Evolutionary conservation across 2,888 invertebrate species (phyloP).

Genomic region (Dorcus parallelipipedus): DNA sequence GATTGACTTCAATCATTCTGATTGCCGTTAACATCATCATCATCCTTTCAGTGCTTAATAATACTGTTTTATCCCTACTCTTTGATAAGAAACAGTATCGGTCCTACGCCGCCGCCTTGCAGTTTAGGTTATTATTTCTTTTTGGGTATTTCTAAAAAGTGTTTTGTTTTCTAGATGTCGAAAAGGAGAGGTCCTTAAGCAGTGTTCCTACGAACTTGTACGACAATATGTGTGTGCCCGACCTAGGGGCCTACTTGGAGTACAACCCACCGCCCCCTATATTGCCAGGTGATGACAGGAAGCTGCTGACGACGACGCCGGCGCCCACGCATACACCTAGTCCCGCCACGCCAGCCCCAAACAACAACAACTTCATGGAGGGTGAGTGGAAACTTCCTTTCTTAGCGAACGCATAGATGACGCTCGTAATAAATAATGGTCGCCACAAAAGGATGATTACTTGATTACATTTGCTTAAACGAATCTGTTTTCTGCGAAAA

Average conservation of each 20-base stretch:
- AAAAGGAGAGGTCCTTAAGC: constrained; percentile 71
- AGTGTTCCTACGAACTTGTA: constrained; percentile 66
- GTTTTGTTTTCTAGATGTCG: constrained; percentile 60
- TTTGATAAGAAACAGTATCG: too few species aligned
- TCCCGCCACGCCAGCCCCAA: constrained; percentile 34
- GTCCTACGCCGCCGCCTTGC: too few species aligned
- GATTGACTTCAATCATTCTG: too few species aligned
- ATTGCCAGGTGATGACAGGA: constrained; percentile 47
- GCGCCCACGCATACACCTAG: constrained; percentile 51
- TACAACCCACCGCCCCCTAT: constrained; percentile 46
- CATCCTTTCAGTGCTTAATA: too few species aligned
- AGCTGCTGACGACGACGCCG: constrained; percentile 41
- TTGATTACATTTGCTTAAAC: too few species aligned
- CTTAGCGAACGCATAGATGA: not conserved
- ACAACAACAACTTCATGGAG: constrained; percentile 52
- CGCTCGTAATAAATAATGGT: too few species aligned
- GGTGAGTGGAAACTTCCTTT: constrained; percentile 49
- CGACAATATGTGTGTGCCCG: constrained; percentile 78
- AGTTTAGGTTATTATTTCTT: too few species aligned
- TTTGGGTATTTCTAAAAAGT: too few species aligned
- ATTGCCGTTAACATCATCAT: too few species aligned
- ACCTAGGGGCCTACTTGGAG: constrained; percentile 67
- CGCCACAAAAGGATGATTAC: too few species aligned
- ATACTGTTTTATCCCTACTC: too few species aligned
- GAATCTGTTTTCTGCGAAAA: too few species aligned